Evolutionary conservation across 2,888 invertebrate species (phyloP), one percentile per base, ranked within the genome.

Genomic region (Hedya salicella): DNA sequence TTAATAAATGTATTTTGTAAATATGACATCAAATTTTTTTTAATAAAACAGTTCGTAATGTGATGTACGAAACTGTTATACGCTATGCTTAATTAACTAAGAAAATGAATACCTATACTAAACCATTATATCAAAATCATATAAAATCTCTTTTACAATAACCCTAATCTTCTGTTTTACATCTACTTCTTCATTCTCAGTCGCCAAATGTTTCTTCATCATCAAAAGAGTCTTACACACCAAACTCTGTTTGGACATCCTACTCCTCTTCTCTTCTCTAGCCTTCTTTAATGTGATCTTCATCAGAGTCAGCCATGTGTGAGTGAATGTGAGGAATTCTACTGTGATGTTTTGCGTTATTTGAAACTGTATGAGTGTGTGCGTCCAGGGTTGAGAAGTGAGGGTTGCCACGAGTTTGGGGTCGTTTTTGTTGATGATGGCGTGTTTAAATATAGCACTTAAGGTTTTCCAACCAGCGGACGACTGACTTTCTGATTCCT

Each of bases 381-480:
- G 85, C 0, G 89, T 91, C 91, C 91, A 91, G 0, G 90, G 88
- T 70, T 92, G 91, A 0, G 87, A 86, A 1, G 89, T 89, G 0
- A 91, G 75, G 1, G 76, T 81, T 0, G 85, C 83, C 0, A 87
- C 83, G 3, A 92, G 64, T 57, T 82, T 85, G 0, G 84, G 73
- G 60, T 91, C 91, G 62, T 85, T 86, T 71, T 85, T 87, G 1
- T 80, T 75, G 0, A 82, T 74, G 11, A 90, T 83, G 0, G 89
- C 89, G 71, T 91, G 82, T 77, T 87, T 89, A 73, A 88, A 91
- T 40, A 92, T 82, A 0, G 90, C 77, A 54, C 82, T 85, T 5
- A 92, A 71, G 0, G 90, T 85, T 75, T 86, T 89, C 91, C 91
- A 92, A 4, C 88, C 90, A 1, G 81, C 82, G 69, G 85, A 75